These are phyloP conservation scores for Balanococcus diminutus DNA, from an alignment of 2,888 invertebrate species.

Conservation along the genomic window DNA sequence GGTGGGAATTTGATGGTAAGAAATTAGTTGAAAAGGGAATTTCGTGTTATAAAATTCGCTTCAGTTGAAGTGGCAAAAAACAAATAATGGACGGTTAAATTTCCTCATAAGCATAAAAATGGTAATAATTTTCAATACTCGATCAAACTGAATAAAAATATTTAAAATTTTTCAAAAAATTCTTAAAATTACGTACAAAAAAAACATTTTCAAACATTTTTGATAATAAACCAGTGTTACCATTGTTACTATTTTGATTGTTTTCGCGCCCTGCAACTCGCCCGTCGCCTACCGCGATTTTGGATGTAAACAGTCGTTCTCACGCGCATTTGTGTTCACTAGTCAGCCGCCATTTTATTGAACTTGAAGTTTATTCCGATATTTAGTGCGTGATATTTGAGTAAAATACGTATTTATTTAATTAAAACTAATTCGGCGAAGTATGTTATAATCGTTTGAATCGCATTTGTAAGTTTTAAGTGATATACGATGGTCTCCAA, in stretches of 20 bases:
- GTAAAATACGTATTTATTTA: background rate
- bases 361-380: conserved; percentile 20
- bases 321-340: conserved; percentile 33
- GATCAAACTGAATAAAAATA: too few relatives aligned
- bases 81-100: too few relatives aligned
- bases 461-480: conserved; percentile 18
- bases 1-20: too few relatives aligned
- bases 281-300: background rate
- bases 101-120: too few relatives aligned
- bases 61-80: too few relatives aligned
- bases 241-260: background rate
- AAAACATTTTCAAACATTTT: too few relatives aligned
- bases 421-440: background rate
- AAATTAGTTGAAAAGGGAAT: too few relatives aligned
- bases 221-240: too few relatives aligned
- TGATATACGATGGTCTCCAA: conserved; percentile 62
- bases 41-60: too few relatives aligned
- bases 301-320: conserved; percentile 15
- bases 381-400: conserved; percentile 19
- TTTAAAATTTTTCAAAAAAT: too few relatives aligned
- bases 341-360: conserved; percentile 40
- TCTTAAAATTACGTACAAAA: too few relatives aligned
- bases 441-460: conserved; percentile 36
- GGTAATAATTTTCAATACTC: too few relatives aligned
- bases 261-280: background rate